A percentile compares a stretch with the other conserved stretches of the same genome.
phyloP scores from a whole-genome alignment of 2,888 invertebrate genomes.

The Trissonchulus sp. region DNA sequence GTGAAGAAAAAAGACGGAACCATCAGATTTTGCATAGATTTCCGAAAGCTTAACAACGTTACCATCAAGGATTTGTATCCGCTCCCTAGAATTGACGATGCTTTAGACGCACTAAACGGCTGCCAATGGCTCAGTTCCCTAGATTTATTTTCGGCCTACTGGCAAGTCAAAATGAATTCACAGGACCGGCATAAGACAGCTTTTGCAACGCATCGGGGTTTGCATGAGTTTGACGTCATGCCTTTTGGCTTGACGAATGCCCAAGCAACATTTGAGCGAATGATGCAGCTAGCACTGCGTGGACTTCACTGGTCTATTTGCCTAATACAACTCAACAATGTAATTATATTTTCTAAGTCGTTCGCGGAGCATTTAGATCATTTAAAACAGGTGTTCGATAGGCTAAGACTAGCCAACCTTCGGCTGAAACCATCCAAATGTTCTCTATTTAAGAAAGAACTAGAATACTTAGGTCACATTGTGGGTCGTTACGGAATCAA shows the following conservation, averaged over 20 bases:
- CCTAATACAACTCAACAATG: not conserved
- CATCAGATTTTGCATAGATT: constrained; percentile 40
- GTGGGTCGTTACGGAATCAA: not conserved
- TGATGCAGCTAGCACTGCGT: not conserved
- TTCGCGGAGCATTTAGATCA: not conserved
- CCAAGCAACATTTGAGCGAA: not conserved
- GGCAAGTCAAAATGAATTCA: not conserved
- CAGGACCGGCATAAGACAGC: not conserved
- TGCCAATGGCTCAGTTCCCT: not conserved
- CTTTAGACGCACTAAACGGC: not conserved
- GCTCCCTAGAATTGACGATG: constrained; percentile 29
- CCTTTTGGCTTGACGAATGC: not conserved
- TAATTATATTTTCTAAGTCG: not conserved
- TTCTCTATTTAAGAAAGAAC: not conserved
- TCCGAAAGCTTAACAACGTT: constrained; percentile 36
- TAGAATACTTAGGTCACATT: not conserved
- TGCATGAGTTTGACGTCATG: not conserved
- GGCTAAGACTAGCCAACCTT: not conserved
- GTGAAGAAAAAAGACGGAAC: constrained; percentile 46
- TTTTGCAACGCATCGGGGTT: constrained; percentile 3
- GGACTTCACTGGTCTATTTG: not conserved
- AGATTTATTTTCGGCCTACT: not conserved
- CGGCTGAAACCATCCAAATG: not conserved
- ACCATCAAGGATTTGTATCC: constrained; percentile 34
- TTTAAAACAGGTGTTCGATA: not conserved